Evolutionary conservation across 2,797 vertebrate species (phyloP).

Genomic region (Sebastes melanostomus): DNA sequence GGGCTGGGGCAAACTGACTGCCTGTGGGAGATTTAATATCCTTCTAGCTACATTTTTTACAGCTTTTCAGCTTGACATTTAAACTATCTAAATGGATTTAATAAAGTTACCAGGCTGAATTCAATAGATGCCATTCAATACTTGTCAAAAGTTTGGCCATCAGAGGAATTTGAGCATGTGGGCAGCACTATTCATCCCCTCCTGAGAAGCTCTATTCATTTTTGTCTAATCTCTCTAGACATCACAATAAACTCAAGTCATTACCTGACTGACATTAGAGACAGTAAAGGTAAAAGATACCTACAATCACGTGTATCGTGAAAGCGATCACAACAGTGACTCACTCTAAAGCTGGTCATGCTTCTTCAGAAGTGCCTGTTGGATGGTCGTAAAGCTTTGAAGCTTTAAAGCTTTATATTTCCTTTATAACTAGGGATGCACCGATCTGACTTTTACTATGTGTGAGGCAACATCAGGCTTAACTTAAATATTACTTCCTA

Average conservation of each 20-base stretch:
- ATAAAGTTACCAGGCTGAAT: slow-evolving; percentile 1
- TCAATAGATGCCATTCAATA: slow-evolving; percentile 14
- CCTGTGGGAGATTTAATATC: slow-evolving; percentile 1
- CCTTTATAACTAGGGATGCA: too few species aligned
- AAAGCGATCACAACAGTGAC: neutral
- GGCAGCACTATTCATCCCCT: neutral
- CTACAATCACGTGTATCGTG: neutral
- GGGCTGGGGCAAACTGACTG: neutral
- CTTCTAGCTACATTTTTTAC: neutral
- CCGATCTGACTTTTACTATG: too few species aligned
- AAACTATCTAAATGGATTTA: neutral
- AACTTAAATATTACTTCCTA: too few species aligned
- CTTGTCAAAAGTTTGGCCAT: slow-evolving; percentile 22
- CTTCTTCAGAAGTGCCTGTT: neutral
- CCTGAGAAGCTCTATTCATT: neutral
- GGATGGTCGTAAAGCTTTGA: neutral
- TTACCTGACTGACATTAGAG: neutral
- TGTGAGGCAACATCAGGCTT: too few species aligned
- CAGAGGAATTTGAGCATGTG: neutral
- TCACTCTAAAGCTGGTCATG: neutral
- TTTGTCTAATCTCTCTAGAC: neutral
- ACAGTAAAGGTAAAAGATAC: neutral
- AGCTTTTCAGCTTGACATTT: slow-evolving; percentile 11
- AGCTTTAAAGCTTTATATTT: too few species aligned
- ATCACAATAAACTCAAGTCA: neutral